Evolutionary conservation across 2,113 vertebrate genomes (phyloP).

Genomic region (Serinus canaria): DNA sequence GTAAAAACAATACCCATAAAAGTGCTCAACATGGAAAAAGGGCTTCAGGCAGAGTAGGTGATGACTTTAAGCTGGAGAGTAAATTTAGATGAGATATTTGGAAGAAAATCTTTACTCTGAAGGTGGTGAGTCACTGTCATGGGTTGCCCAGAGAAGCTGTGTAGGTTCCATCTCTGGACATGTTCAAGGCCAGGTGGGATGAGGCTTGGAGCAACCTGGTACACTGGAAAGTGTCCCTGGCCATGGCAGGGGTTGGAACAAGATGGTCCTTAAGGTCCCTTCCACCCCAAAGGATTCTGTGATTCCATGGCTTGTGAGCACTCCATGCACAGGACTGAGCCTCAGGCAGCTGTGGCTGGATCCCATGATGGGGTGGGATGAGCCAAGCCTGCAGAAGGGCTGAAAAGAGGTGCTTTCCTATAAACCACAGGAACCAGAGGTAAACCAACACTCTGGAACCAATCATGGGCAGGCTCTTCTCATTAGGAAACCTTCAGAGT

Average conservation of each 20-base stretch:
- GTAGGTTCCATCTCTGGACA: no score
- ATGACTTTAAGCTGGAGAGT: no score
- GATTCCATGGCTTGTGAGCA: not conserved
- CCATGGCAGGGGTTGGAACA: not conserved
- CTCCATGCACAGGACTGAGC: not conserved
- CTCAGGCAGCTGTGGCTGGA: not conserved
- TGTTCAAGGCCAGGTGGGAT: not conserved
- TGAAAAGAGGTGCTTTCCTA: not conserved
- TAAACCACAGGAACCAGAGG: not conserved
- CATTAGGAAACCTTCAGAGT: not conserved
- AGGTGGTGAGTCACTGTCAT: not conserved
- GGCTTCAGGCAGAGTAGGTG: not conserved
- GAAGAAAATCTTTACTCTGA: not conserved
- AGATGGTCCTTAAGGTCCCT: not conserved
- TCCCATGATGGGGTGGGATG: not conserved
- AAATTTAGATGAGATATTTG: not conserved
- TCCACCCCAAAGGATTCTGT: not conserved
- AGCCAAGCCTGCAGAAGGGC: not conserved
- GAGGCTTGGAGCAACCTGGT: not conserved
- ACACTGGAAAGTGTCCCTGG: not conserved
- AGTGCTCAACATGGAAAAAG: rapidly evolving
- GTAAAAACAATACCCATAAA: not conserved
- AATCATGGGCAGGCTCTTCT: not conserved
- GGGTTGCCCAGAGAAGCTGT: not conserved
- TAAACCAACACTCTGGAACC: not conserved